Evolutionary conservation across 2,113 vertebrate genomes (phyloP).

Genomic region (Thymallus thymallus): DNA sequence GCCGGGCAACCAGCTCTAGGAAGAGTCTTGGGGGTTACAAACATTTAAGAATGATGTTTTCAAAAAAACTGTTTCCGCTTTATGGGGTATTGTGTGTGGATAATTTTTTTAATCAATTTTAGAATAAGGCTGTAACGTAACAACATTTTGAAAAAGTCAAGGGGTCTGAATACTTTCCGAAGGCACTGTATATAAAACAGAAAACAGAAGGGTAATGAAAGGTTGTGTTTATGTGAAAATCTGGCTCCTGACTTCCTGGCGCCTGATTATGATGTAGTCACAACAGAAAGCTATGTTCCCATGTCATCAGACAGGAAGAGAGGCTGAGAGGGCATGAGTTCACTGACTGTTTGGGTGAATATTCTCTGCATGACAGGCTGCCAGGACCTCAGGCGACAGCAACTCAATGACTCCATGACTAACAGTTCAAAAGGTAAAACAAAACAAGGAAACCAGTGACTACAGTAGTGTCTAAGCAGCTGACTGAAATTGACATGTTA

Average conservation of each 20-base stretch:
- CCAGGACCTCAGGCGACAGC: background rate
- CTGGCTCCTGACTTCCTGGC: constrained; percentile 60
- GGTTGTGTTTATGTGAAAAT: constrained; percentile 52
- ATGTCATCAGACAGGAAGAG: constrained; percentile 33
- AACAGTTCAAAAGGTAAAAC: constrained; percentile 9
- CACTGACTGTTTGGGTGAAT: constrained; percentile 27
- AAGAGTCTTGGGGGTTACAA: too few relatives aligned
- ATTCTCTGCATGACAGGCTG: background rate
- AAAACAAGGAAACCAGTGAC: background rate
- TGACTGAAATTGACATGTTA: background rate
- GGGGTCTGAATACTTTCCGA: too few relatives aligned
- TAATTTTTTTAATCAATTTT: too few relatives aligned
- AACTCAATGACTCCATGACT: background rate
- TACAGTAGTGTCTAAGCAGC: background rate
- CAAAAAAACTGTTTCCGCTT: too few relatives aligned
- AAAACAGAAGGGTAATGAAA: constrained; percentile 44
- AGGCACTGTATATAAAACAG: constrained; percentile 6
- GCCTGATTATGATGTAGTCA: constrained; percentile 57
- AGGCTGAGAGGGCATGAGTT: constrained; percentile 24
- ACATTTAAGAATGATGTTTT: too few relatives aligned
- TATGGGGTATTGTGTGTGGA: too few relatives aligned
- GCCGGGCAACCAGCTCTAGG: too few relatives aligned
- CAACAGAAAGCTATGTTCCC: constrained; percentile 47
- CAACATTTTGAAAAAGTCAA: too few relatives aligned
- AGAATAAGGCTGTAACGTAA: too few relatives aligned